Percentiles rank a stretch among this genome's conserved stretches.
These are phyloP conservation scores for Alitta virens DNA, from an alignment of 2,888 invertebrate genomes.

Conservation along the genomic window DNA sequence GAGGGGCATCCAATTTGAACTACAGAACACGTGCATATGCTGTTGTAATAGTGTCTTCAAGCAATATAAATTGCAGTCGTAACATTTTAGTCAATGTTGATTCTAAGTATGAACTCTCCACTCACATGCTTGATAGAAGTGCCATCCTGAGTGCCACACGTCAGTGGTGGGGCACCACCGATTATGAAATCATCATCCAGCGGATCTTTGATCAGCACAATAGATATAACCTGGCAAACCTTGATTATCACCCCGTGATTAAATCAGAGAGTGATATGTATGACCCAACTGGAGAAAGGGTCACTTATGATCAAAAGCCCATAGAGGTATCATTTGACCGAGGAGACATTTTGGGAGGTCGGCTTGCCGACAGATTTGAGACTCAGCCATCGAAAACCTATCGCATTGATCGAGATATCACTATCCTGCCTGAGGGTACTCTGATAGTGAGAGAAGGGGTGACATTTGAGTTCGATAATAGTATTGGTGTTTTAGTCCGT, in stretches of 20 bases:
- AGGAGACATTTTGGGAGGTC: constrained; percentile 46
- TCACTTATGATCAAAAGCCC: constrained; percentile 73
- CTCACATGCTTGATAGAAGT: constrained; percentile 77
- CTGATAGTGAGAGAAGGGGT: constrained; percentile 85
- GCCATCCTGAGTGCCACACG: constrained; percentile 79
- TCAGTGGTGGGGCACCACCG: constrained; percentile 79
- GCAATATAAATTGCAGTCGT: constrained; percentile 82
- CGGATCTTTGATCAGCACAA: constrained; percentile 51
- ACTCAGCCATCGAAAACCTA: constrained; percentile 61
- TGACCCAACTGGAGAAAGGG: constrained; percentile 82
- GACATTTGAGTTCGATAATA: constrained; percentile 79
- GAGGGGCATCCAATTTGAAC: constrained; percentile 72
- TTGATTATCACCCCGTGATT: constrained; percentile 86
- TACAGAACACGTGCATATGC: constrained; percentile 92
- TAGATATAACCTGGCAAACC: constrained; percentile 85
- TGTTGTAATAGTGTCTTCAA: constrained; percentile 85
- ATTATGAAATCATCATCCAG: constrained; percentile 36
- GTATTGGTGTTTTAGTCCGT: constrained; percentile 88
- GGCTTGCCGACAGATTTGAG: constrained; percentile 29
- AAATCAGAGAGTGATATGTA: constrained; percentile 64
- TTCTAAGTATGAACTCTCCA: constrained; percentile 91
- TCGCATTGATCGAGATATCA: constrained; percentile 89
- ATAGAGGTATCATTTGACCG: constrained; percentile 66
- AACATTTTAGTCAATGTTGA: constrained; percentile 89
- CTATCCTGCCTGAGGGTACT: constrained; percentile 87